These are phyloP conservation scores for Clupea harengus DNA, from an alignment of 2,113 vertebrate genomes.

Conservation along the genomic window DNA sequence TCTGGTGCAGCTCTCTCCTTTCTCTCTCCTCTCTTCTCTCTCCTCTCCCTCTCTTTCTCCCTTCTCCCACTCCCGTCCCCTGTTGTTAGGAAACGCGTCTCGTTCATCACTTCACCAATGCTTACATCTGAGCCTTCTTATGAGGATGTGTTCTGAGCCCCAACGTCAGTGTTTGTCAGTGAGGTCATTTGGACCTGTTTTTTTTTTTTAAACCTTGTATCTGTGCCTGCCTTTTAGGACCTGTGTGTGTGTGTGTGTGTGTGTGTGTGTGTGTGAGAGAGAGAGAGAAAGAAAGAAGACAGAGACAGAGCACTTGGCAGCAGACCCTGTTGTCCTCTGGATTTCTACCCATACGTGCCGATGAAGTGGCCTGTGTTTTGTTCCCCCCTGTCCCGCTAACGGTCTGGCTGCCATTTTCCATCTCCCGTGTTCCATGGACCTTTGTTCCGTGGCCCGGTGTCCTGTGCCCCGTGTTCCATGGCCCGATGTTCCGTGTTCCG, in stretches of 20 bases:
- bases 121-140: background rate
- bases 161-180: background rate
- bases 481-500: background rate
- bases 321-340: background rate
- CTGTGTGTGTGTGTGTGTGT: background rate
- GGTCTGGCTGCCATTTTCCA: background rate
- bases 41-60: conserved; percentile 12
- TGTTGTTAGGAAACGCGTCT: background rate
- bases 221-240: too few species aligned
- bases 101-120: background rate
- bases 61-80: background rate
- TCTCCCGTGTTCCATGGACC: background rate
- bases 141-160: background rate
- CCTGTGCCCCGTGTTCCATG: background rate
- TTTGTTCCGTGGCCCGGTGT: background rate
- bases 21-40: background rate
- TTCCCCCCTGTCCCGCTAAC: background rate
- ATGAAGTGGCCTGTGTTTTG: background rate
- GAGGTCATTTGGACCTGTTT: background rate
- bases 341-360: background rate
- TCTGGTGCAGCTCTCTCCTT: conserved; percentile 12
- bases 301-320: background rate
- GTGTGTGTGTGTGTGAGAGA: background rate
- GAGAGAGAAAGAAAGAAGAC: background rate
- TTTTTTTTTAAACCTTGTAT: too few species aligned